Base-by-base conservation (phyloP, 2,888 invertebrate species). In the Drosophila leonis region DNA sequence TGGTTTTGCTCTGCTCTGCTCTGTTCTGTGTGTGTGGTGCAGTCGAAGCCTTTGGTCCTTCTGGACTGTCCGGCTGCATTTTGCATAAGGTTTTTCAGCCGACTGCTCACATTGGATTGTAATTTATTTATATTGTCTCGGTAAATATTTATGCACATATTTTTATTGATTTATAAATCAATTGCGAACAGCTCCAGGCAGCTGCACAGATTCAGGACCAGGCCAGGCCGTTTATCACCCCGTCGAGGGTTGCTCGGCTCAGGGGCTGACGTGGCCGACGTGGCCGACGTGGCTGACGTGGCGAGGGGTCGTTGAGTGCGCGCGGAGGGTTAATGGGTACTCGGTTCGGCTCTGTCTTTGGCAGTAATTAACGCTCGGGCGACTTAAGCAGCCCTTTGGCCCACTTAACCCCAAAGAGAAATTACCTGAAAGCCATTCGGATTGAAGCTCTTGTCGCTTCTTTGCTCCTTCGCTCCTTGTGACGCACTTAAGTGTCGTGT, bases 111-210 rank as follows among this genome's bases (percentile, higher is more conserved):
- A 80, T 78, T 62, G 67, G 67, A 39, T 66, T 73, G 75, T 82
- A 89, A 83, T 89, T 87, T 87, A 89, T 83, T 83, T 83, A 84
- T 75, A 89, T 83, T 83, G 87, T 87, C 88, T 75, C 35, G 62
- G 72, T 67, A 83, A 83, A 88, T 87, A 89, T 83, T 87, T 83
- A 84, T 83, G 89, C 72, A 75, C 82, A 87, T 73, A 79, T 79
- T 83, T 81, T 64, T 86, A 83, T 83, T 83, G 89, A 86, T 88
- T 83, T 88, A 81, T 88, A 83, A 87, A 83, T 89, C 84, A 89
- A 87, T 86, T 88, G 77, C 57, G 33, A 48, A 42, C 61, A 56
- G 60, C 52, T 20, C 39, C 37, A 33, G 46, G 33, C 67, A 42
- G 37, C 35, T 69, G 35, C 60, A 35, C 52, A 54, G 79, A 75